Conservation (phyloP, 2,113 vertebrate species). For the Channa argus region DNA sequence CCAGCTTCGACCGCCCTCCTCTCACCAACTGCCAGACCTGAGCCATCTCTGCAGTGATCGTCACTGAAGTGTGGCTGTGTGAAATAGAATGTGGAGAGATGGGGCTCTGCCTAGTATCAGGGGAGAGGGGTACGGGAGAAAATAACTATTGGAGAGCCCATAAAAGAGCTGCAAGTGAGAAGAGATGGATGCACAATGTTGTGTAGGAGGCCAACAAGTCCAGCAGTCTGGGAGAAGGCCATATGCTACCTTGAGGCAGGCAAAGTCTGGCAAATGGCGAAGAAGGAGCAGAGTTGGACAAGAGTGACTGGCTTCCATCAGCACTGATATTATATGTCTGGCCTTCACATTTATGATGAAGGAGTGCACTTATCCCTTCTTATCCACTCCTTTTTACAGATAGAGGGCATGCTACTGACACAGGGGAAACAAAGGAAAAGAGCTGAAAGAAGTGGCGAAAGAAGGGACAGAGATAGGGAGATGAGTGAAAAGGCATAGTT, state of each 20-base stretch:
- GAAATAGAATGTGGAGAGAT: slow-evolving; percentile 76
- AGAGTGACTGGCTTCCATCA: slow-evolving; percentile 71
- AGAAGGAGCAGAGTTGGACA: slow-evolving; percentile 51
- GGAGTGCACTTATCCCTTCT: slow-evolving; percentile 46
- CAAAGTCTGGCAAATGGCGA: slow-evolving; percentile 59
- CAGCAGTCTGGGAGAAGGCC: slow-evolving; percentile 78
- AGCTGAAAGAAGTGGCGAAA: slow-evolving; percentile 45
- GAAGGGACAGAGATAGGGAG: slow-evolving; percentile 29
- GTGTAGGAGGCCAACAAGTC: slow-evolving; percentile 78
- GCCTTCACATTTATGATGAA: slow-evolving; percentile 65
- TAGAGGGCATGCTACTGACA: slow-evolving; percentile 48
- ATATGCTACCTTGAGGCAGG: slow-evolving; percentile 80
- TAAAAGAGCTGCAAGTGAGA: slow-evolving; percentile 73
- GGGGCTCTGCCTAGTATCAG: slow-evolving; percentile 60
- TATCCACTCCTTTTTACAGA: slow-evolving; percentile 32
- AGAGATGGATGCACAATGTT: slow-evolving; percentile 73
- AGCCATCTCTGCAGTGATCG: slow-evolving; percentile 75
- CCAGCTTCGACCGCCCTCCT: slow-evolving; percentile 65
- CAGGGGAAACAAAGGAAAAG: slow-evolving; percentile 48
- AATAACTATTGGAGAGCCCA: slow-evolving; percentile 77
- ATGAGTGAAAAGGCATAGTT: slow-evolving; percentile 67
- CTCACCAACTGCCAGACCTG: slow-evolving; percentile 77
- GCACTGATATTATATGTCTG: slow-evolving; percentile 58
- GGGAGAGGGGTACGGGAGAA: slow-evolving; percentile 69
- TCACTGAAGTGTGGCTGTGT: slow-evolving; percentile 77